These are phyloP conservation scores for Megathymus violae DNA, from an alignment of 1,140 invertebrate species.

Conservation along the genomic window DNA sequence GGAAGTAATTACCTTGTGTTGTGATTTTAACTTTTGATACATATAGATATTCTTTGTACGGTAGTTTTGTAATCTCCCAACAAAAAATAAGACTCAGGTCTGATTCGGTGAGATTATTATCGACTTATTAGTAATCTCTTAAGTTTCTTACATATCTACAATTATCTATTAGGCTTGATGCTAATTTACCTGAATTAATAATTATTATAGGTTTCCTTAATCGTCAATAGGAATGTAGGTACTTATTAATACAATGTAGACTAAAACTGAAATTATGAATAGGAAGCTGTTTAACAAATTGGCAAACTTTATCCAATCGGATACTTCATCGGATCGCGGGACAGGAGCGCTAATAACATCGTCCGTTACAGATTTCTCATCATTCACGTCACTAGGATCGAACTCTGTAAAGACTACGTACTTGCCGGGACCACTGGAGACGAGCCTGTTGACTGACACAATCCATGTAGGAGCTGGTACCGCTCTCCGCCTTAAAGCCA, in stretches of 20 bases:
- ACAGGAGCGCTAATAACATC: constrained; percentile 39
- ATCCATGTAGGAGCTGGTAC: constrained; percentile 59
- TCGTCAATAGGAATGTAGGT: constrained; percentile 62
- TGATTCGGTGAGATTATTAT: too few species aligned
- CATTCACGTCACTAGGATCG: constrained; percentile 55
- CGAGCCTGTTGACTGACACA: constrained; percentile 51
- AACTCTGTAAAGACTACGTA: constrained; percentile 76
- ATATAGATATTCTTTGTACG: too few species aligned
- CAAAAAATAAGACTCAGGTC: too few species aligned
- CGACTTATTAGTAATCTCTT: too few species aligned
- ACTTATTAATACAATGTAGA: constrained; percentile 62
- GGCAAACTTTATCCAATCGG: constrained; percentile 69
- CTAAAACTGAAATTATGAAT: constrained; percentile 55
- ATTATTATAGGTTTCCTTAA: too few species aligned
- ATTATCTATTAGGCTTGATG: too few species aligned
- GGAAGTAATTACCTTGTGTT: too few species aligned
- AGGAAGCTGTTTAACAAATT: constrained; percentile 63
- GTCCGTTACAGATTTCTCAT: constrained; percentile 55
- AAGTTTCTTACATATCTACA: too few species aligned
- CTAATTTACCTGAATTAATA: too few species aligned
- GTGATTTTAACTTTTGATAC: too few species aligned
- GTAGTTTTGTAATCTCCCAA: too few species aligned
- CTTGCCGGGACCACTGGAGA: constrained; percentile 61
- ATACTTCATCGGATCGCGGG: constrained; percentile 27
- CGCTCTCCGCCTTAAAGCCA: constrained; percentile 54